These are phyloP conservation scores for Spinus olivaceus DNA, from an alignment of 2,797 vertebrate genomes.

Conservation along the genomic window DNA sequence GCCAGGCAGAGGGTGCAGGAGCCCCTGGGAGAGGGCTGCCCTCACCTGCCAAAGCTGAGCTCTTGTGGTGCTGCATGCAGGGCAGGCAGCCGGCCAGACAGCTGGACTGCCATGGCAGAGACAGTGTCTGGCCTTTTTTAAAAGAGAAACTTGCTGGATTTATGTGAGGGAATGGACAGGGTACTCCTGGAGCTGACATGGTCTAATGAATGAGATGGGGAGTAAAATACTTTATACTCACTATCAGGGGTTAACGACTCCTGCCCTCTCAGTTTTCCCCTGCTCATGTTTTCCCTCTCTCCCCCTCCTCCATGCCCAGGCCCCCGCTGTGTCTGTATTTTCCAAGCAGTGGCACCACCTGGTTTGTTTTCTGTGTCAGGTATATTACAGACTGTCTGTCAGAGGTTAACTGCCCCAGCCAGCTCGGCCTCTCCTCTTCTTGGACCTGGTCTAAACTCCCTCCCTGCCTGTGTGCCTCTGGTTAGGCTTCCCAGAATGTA, in stretches of 20 bases:
- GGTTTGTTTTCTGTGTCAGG: slow-evolving; percentile 60
- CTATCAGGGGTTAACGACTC: slow-evolving; percentile 56
- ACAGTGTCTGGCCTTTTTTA: slow-evolving; percentile 56
- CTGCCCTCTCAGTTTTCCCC: slow-evolving; percentile 46
- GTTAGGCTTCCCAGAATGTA: not conserved
- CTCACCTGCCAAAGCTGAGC: not conserved
- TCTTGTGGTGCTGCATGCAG: not conserved
- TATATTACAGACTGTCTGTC: slow-evolving; percentile 35
- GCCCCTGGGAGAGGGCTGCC: not conserved
- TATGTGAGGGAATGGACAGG: slow-evolving; percentile 37
- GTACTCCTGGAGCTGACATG: slow-evolving; percentile 44
- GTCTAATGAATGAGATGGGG: slow-evolving; percentile 52
- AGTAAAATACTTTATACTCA: slow-evolving; percentile 47
- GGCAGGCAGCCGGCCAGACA: slow-evolving; percentile 44
- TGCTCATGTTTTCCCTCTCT: slow-evolving; percentile 46
- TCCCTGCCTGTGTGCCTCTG: not conserved
- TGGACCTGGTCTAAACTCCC: not conserved
- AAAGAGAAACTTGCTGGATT: slow-evolving; percentile 56
- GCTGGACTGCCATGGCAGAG: slow-evolving; percentile 20
- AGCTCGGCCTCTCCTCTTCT: not conserved
- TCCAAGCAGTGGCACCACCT: slow-evolving; percentile 30
- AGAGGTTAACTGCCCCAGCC: slow-evolving; percentile 43
- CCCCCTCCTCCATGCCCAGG: not conserved
- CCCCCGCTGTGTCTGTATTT: not conserved
- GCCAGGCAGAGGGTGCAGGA: not conserved